phyloP scores from a whole-genome alignment of 1,140 invertebrate genomes.

The Pseudomyrmex dendroicus region DNA sequence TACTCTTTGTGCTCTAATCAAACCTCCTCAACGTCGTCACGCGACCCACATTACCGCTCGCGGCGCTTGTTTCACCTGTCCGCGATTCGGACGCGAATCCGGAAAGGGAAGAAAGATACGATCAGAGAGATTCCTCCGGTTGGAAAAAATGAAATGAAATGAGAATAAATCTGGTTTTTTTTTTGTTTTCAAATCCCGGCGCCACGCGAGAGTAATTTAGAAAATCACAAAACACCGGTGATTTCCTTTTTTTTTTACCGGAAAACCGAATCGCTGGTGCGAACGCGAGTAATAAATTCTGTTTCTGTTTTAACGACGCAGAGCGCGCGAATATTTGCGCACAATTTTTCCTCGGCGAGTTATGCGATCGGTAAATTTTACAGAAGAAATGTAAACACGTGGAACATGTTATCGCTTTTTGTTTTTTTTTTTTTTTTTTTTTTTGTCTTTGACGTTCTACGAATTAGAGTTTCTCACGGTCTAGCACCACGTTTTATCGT shows the following conservation, averaged over 20 bases:
- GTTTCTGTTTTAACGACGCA: too few relatives aligned
- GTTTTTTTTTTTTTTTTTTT: too few relatives aligned
- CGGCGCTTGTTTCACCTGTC: slow-evolving; percentile 38
- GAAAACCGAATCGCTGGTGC: background rate
- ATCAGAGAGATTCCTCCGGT: background rate
- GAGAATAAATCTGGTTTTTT: slow-evolving; percentile 47
- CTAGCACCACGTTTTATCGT: too few relatives aligned
- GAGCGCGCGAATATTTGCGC: too few relatives aligned
- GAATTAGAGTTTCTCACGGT: too few relatives aligned
- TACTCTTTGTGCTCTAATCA: slow-evolving; percentile 8
- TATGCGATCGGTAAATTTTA: too few relatives aligned
- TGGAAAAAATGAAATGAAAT: slow-evolving; percentile 21
- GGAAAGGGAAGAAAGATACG: slow-evolving; percentile 40
- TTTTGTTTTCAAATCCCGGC: background rate
- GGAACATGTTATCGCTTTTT: background rate
- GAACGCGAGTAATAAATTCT: background rate
- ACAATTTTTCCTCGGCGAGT: too few relatives aligned
- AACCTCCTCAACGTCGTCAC: background rate
- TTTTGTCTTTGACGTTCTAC: too few relatives aligned
- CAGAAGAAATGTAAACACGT: background rate
- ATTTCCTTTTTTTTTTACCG: background rate
- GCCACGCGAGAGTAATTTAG: slow-evolving; percentile 17
- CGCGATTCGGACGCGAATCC: slow-evolving; percentile 35
- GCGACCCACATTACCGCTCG: slow-evolving; percentile 43
- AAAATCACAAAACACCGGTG: background rate